Percentiles rank a stretch among this genome's conserved stretches.
Evolutionary conservation across 1,140 invertebrate species (phyloP).

Genomic region (Acarapis woodi): DNA sequence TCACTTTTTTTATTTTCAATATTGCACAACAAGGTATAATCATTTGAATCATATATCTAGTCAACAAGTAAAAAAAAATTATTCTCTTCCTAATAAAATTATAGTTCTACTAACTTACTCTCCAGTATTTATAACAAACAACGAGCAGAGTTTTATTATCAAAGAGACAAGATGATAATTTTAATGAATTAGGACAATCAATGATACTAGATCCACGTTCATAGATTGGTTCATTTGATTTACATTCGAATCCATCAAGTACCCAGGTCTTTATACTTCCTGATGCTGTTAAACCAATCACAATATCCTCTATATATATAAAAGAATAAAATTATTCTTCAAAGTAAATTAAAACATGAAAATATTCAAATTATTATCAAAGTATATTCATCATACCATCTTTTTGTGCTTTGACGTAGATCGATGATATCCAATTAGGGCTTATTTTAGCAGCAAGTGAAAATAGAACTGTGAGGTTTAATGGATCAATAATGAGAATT

Average conservation of each 20-base stretch:
- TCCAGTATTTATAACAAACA: constrained; percentile 86
- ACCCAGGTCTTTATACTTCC: constrained; percentile 97
- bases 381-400: background rate
- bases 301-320: constrained; percentile 52
- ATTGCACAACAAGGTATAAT: constrained; percentile 74
- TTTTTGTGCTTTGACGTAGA: constrained; percentile 54
- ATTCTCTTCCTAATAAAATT: background rate
- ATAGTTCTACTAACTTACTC: constrained; percentile 28
- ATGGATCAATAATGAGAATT: constrained; percentile 70
- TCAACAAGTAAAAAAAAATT: background rate
- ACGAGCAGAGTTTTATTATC: constrained; percentile 89
- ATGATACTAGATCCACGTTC: constrained; percentile 97
- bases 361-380: background rate
- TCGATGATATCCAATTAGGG: constrained; percentile 90
- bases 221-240: constrained; percentile 41
- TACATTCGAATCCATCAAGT: constrained; percentile 53
- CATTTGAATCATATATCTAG: constrained; percentile 58
- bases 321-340: constrained; percentile 6
- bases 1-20: constrained; percentile 45
- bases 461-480: constrained; percentile 64
- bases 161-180: constrained; percentile 68
- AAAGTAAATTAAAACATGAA: background rate
- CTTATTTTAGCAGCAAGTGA: constrained; percentile 73
- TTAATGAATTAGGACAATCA: constrained; percentile 64
- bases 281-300: constrained; percentile 76